phyloP scores from a whole-genome alignment of 2,797 vertebrate genomes.

The Chiroxiphia lanceolata region DNA sequence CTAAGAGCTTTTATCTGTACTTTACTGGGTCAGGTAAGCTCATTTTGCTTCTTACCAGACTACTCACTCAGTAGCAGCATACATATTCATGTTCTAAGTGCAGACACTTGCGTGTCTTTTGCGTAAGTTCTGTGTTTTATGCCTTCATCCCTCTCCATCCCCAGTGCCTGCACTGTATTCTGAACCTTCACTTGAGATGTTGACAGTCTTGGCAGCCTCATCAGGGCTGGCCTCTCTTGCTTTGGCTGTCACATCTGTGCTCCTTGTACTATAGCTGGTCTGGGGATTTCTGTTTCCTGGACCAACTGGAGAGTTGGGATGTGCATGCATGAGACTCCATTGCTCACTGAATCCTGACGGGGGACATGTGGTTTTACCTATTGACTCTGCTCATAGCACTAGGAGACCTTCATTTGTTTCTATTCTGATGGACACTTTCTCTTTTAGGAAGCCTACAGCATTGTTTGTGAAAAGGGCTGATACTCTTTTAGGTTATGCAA shows the following conservation, averaged over 20 bases:
- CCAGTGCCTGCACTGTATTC: not conserved
- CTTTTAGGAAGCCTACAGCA: not conserved
- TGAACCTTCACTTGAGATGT: not conserved
- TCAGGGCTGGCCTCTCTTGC: not conserved
- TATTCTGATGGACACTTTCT: not conserved
- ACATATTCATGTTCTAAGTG: fast-evolving
- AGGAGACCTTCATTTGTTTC: not conserved
- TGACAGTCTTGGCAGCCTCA: not conserved
- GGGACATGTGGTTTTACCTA: not conserved
- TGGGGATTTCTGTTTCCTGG: not conserved
- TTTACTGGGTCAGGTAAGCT: not conserved
- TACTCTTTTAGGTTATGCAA: not conserved
- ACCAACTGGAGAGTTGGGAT: not conserved
- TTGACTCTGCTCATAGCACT: not conserved
- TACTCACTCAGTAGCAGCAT: not conserved
- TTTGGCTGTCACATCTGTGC: not conserved
- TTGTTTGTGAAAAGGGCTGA: not conserved
- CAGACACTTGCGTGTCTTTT: not conserved
- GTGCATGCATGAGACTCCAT: not conserved
- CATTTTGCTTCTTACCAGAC: not conserved
- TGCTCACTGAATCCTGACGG: not conserved
- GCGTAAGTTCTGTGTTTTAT: not conserved
- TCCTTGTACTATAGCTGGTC: not conserved
- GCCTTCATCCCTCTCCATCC: not conserved
- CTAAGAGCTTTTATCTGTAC: not conserved